Conservation (phyloP, 2,113 vertebrate genomes). For the Oreochromis niloticus region DNA sequence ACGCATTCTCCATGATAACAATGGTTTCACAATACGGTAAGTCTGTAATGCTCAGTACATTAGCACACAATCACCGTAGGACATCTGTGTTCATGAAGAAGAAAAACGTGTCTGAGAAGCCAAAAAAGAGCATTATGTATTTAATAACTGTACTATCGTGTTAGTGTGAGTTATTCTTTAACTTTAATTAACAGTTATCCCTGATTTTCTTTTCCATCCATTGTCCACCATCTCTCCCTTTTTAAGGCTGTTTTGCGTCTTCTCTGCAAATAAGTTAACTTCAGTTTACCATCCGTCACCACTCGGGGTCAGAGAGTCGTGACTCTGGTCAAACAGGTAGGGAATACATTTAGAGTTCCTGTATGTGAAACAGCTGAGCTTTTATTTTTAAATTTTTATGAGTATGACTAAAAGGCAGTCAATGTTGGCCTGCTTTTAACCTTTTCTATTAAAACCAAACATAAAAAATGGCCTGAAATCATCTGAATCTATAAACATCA, state of each 20-base stretch:
- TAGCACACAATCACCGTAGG: neutral
- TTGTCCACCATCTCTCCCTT: accelerated
- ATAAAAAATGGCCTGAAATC: neutral
- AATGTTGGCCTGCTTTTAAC: neutral
- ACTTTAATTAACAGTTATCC: neutral
- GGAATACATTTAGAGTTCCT: neutral
- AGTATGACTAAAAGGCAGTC: neutral
- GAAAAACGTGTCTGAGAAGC: neutral
- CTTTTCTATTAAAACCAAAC: neutral
- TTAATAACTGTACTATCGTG: neutral
- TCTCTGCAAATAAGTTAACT: neutral
- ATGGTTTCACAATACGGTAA: neutral
- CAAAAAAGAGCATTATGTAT: neutral
- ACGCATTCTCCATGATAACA: neutral
- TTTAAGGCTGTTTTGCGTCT: neutral
- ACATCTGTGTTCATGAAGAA: neutral
- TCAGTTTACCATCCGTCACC: neutral
- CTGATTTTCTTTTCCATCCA: neutral
- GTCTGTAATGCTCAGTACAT: neutral
- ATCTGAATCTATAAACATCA: neutral
- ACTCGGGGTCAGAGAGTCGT: neutral
- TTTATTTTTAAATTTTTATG: neutral
- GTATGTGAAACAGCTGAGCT: neutral
- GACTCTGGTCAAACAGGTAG: neutral
- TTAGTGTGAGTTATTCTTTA: neutral